These are phyloP conservation scores for Polypterus senegalus DNA, from an alignment of 2,113 vertebrate genomes.

Conservation along the genomic window DNA sequence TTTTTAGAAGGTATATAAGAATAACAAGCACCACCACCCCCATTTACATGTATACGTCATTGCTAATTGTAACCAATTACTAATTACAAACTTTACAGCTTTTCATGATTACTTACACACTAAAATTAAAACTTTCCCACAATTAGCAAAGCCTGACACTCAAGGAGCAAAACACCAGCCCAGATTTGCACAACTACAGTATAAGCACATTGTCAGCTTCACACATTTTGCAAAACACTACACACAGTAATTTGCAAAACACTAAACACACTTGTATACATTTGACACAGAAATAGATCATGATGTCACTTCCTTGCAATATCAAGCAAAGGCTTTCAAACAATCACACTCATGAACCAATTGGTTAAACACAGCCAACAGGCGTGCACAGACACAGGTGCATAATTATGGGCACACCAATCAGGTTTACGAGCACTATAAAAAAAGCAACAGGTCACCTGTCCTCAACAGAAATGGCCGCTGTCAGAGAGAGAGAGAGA, in stretches of 20 bases:
- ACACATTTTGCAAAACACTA: slow-evolving; percentile 2
- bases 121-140: too few relatives aligned
- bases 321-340: slow-evolving; percentile 9
- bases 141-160: too few relatives aligned
- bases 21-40: too few relatives aligned
- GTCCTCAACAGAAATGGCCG: slow-evolving; percentile 2
- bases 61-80: too few relatives aligned
- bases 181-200: too few relatives aligned
- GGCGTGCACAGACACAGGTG: slow-evolving; percentile 6
- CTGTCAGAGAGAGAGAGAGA: background rate
- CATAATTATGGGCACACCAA: slow-evolving; percentile 6
- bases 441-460: background rate
- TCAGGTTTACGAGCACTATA: slow-evolving; percentile 4
- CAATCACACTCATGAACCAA: slow-evolving; percentile 6
- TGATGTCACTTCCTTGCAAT: slow-evolving; percentile 14
- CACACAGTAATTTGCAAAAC: background rate
- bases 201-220: slow-evolving; percentile 1
- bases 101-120: too few relatives aligned
- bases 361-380: slow-evolving; percentile 6
- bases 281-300: slow-evolving; percentile 9
- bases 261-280: slow-evolving; percentile 8
- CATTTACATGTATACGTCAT: too few relatives aligned
- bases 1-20: too few relatives aligned
- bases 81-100: too few relatives aligned
- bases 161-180: too few relatives aligned